Conservation (phyloP, 2,113 vertebrate genomes). For the Cairina moschata region DNA sequence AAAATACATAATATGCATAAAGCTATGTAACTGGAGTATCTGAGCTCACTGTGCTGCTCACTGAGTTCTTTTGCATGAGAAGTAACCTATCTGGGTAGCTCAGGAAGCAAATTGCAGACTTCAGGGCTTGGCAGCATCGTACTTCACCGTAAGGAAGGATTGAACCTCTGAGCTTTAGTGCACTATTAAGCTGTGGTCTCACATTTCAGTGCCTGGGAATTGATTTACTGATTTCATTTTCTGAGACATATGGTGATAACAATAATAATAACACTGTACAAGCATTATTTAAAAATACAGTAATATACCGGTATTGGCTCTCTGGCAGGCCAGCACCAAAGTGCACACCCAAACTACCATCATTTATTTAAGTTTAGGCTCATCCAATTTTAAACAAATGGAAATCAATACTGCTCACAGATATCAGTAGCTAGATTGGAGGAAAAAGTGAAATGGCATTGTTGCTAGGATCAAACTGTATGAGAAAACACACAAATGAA, state of each 20-base stretch:
- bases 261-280: constrained; percentile 14
- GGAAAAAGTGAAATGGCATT: neutral
- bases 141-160: neutral
- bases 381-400: constrained; percentile 44
- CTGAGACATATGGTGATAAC: constrained; percentile 30
- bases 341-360: neutral
- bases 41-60: neutral
- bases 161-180: constrained; percentile 1
- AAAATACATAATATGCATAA: neutral
- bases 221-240: constrained; percentile 62
- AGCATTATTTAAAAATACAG: constrained; percentile 51
- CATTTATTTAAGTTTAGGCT: constrained; percentile 56
- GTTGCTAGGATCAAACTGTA: neutral
- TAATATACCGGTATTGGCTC: neutral
- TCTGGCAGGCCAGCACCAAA: neutral
- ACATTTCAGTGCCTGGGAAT: constrained; percentile 23
- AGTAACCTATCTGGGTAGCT: neutral
- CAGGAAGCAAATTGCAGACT: neutral
- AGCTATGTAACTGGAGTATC: neutral
- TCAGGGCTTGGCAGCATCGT: neutral
- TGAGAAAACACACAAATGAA: neutral
- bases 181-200: constrained; percentile 2
- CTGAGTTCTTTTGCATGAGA: neutral
- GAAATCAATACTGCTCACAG: constrained; percentile 14
- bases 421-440: neutral